Base-by-base conservation (phyloP, 2,888 invertebrate species). In the Spilosoma lubricipeda region DNA sequence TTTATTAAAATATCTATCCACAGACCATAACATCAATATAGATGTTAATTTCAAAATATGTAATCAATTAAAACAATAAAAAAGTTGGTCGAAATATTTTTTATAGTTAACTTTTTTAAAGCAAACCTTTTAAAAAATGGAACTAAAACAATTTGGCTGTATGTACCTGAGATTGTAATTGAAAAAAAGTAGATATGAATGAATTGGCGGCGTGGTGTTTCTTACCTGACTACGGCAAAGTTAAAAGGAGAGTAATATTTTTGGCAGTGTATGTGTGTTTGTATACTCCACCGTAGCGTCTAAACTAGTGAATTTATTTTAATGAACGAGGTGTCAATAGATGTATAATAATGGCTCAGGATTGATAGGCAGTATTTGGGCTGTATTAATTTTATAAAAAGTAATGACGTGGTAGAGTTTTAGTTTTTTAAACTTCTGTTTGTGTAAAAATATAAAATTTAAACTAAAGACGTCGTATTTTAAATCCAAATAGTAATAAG, bases 51-150 rank as follows among this genome's bases (percentile, higher is more conserved):
- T 52, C 20, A 5, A 52, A 66, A 36, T 45, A 23, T 52, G 36
- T 39, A 69, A 69, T 33, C 20, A 74, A 67, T n/a, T 13, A 48
- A 65, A 70, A 3, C 42, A 66, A 66, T 66, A 39, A 73, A 73
- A 73, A 70, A n/a, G 30, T 18, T 65, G 15, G 52, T 69, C 27
- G n/a, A 36, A 33, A 36, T 36, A 68, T 23, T 33, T 8, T 68
- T 23, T 33, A 36, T 30, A 0, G 2, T 30, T 2, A 7, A 0
- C 7, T 15, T 30, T 3, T 63, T 30, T 1, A 63, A 63, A 63
- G 15, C 18, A 7, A 30, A 27, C 27, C 15, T 13, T 59, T 59
- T 59, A 27, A n/a, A 59, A 59, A 13, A 13, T 27, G 3, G 59
- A 27, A 27, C 59, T 27, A 27, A 59, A 27, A 15, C 1, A 13